Evolutionary conservation across 2,888 invertebrate species (phyloP).

Genomic region (Entomobrya multifasciata): DNA sequence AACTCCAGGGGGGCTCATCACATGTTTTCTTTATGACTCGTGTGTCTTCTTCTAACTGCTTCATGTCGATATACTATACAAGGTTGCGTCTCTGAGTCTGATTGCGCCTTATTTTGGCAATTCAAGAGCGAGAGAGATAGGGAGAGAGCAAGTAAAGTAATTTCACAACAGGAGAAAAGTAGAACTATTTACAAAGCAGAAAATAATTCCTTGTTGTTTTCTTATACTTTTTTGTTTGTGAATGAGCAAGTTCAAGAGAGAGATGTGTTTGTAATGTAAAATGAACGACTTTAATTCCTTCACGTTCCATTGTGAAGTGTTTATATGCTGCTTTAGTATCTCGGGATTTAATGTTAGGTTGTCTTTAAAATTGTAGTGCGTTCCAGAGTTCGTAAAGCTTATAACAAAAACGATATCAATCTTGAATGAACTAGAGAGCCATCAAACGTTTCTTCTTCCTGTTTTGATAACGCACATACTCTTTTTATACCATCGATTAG

Average conservation of each 20-base stretch:
- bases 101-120: not conserved
- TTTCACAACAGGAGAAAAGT: constrained; percentile 8
- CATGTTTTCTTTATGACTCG: constrained; percentile 72
- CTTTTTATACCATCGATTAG: not conserved
- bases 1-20: constrained; percentile 75
- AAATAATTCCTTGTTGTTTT: not conserved
- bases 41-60: constrained; percentile 12
- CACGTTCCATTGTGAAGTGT: constrained; percentile 70
- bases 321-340: constrained; percentile 51
- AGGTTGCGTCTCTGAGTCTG: not conserved
- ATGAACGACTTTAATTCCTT: constrained; percentile 60
- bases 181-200: constrained; percentile 25
- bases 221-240: constrained; percentile 12
- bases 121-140: not conserved
- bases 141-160: not conserved
- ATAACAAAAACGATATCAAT: too few species aligned
- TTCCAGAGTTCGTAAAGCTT: too few species aligned
- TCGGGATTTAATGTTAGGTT: too few species aligned
- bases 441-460: constrained; percentile 17
- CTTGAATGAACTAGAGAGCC: too few species aligned
- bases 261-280: not conserved
- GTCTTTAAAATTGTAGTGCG: too few species aligned
- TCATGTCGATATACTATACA: constrained; percentile 25
- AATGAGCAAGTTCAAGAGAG: not conserved
- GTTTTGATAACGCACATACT: constrained; percentile 4